Evolutionary conservation across 2,797 vertebrate genomes (phyloP).

Genomic region (Eptatretus atami): DNA sequence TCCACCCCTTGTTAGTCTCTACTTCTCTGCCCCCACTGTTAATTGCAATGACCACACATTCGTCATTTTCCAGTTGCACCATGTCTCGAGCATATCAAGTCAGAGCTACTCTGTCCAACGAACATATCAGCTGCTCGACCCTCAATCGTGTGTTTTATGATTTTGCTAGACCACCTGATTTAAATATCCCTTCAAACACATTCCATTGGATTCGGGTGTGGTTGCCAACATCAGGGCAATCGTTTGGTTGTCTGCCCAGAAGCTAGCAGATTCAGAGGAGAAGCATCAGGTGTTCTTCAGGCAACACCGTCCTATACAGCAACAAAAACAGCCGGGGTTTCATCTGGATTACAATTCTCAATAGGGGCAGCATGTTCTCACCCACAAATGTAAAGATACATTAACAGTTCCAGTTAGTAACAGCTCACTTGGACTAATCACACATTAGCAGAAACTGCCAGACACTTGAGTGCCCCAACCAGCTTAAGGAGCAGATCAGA

Average conservation of each 20-base stretch:
- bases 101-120: too few relatives aligned
- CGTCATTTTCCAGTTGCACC: too few relatives aligned
- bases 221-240: conserved; percentile 98
- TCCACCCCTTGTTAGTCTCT: too few relatives aligned
- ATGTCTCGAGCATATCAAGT: too few relatives aligned
- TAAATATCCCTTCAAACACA: conserved; percentile 48
- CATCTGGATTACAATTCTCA: too few relatives aligned
- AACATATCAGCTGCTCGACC: too few relatives aligned
- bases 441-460: conserved; percentile 14
- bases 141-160: too few relatives aligned
- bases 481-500: too few relatives aligned
- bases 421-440: conserved; percentile 11
- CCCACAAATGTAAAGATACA: conserved; percentile 9
- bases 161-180: conserved; percentile 25
- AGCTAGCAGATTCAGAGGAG: conserved; percentile 71
- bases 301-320: conserved; percentile 35
- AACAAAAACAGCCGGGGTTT: background rate
- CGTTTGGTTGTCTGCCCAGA: conserved; percentile 72
- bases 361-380: too few relatives aligned
- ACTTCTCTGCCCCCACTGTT: too few relatives aligned
- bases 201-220: conserved; percentile 67
- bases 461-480: conserved; percentile 13
- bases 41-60: too few relatives aligned
- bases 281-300: conserved; percentile 60
- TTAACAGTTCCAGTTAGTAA: conserved; percentile 10